These are phyloP conservation scores for Heteropelma amictum DNA, from an alignment of 2,888 invertebrate genomes.

Conservation along the genomic window DNA sequence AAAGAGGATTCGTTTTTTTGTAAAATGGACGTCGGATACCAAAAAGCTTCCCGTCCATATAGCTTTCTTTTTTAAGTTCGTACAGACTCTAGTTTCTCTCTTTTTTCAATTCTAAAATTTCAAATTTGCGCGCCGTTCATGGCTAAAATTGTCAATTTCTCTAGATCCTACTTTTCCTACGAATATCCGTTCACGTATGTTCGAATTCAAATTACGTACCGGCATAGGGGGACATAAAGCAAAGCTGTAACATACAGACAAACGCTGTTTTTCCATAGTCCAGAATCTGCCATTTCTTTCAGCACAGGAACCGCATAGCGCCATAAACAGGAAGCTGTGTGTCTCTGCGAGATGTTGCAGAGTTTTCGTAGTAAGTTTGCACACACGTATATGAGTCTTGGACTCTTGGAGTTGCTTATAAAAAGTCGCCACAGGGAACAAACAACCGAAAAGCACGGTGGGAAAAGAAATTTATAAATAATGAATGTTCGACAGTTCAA, in stretches of 20 bases:
- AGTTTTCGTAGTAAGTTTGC: conserved; percentile 18
- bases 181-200: not conserved
- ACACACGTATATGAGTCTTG: conserved; percentile 5
- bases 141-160: conserved; percentile 6
- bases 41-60: not conserved
- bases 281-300: too few relatives aligned
- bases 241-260: conserved; percentile 15
- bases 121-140: too few relatives aligned
- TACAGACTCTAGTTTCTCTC: too few relatives aligned
- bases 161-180: not conserved
- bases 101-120: too few relatives aligned
- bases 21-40: conserved; percentile 23
- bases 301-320: conserved; percentile 36
- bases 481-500: not conserved
- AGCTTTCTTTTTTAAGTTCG: too few relatives aligned
- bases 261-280: conserved; percentile 8
- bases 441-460: conserved; percentile 12
- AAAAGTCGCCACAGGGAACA: too few relatives aligned
- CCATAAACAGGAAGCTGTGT: conserved; percentile 51
- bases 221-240: not conserved
- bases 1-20: conserved; percentile 48
- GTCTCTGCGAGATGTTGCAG: conserved; percentile 34
- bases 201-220: conserved; percentile 21
- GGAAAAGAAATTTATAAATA: conserved; percentile 18
- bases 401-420: not conserved